These are phyloP conservation scores for Meriones psammophilus DNA, from an alignment of 2,797 vertebrate species.

Conservation along the genomic window DNA sequence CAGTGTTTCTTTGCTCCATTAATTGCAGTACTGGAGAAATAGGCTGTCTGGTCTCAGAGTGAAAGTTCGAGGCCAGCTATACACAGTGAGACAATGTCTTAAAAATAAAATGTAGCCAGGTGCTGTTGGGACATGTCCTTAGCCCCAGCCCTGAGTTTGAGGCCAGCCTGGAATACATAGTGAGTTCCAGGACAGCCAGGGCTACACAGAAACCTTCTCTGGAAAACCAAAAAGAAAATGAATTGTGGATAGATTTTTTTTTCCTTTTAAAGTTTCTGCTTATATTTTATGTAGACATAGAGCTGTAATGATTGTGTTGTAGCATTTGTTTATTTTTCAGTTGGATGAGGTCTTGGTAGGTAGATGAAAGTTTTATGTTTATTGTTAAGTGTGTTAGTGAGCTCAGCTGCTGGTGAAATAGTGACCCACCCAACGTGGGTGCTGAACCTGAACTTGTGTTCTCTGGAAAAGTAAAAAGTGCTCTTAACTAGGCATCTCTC, in stretches of 20 bases:
- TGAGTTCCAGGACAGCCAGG: not conserved
- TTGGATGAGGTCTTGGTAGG: not conserved
- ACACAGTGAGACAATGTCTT: not conserved
- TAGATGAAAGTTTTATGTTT: not conserved
- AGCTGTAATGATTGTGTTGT: constrained; percentile 16
- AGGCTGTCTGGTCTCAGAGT: not conserved
- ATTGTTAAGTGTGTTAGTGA: not conserved
- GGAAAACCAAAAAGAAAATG: not conserved
- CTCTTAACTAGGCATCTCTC: not conserved
- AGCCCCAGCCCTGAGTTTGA: not conserved
- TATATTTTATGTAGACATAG: constrained; percentile 12
- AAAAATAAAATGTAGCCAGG: not conserved
- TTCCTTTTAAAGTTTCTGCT: constrained; percentile 13
- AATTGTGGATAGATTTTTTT: not conserved
- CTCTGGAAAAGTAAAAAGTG: not conserved
- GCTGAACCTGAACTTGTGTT: not conserved
- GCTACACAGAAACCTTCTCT: not conserved
- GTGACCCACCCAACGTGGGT: not conserved
- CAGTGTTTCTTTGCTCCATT: not conserved
- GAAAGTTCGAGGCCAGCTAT: not conserved
- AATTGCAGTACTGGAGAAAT: not conserved
- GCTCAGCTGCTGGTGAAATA: not conserved
- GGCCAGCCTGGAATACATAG: not conserved
- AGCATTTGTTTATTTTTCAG: not conserved
- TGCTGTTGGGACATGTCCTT: not conserved